Evolutionary conservation across 2,888 invertebrate species (phyloP).

Genomic region (Anthrax anthrax): DNA sequence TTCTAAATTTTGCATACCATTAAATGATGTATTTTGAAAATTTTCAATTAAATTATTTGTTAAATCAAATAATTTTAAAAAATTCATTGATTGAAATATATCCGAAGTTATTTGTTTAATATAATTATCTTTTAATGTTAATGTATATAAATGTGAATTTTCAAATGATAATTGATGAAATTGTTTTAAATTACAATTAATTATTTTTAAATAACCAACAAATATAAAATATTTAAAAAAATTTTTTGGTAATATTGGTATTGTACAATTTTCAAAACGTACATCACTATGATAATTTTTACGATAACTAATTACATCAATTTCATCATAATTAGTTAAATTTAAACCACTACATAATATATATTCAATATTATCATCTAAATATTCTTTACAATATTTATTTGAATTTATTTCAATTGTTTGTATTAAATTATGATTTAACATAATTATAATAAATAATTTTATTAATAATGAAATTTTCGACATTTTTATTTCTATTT

Average conservation of each 20-base stretch:
- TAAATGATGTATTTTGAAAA: not conserved
- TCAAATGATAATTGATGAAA: not conserved
- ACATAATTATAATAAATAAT: not conserved
- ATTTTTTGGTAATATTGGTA: not conserved
- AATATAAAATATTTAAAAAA: not conserved
- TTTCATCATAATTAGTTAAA: not conserved
- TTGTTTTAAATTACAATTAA: not conserved
- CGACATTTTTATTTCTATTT: not conserved
- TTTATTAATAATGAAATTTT: not conserved
- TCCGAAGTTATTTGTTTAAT: not conserved
- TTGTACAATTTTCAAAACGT: not conserved
- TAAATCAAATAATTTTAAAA: not conserved
- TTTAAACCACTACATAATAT: not conserved
- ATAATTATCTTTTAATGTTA: not conserved
- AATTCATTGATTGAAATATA: not conserved
- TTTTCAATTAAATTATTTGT: not conserved
- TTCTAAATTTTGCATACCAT: not conserved
- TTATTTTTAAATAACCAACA: not conserved
- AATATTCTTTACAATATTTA: not conserved
- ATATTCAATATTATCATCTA: not conserved
- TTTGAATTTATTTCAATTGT: not conserved
- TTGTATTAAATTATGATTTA: not conserved
- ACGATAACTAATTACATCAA: not conserved
- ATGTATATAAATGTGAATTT: not conserved
- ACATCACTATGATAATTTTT: not conserved